Base-by-base conservation (phyloP, 2,113 vertebrate species). In the Beaufortia kweichowensis region DNA sequence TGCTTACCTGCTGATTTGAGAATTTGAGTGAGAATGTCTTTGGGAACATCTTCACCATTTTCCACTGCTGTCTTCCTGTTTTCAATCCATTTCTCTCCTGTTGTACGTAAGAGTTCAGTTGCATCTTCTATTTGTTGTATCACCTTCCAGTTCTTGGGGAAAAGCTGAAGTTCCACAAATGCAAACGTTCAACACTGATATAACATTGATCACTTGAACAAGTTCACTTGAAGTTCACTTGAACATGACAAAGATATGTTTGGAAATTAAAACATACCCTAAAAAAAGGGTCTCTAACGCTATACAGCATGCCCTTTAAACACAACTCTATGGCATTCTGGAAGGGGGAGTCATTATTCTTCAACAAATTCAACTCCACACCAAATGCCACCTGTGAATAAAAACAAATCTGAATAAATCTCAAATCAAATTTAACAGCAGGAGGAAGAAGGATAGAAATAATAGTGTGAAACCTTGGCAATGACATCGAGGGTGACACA, bases 11-110 rank as follows among this genome's bases (percentile, higher is more conserved):
- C 87, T 74, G 87, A 80, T 83, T 95, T 95, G 83, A 98, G 91
- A 55, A 98, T 96, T 81, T 95, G n/a, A 0, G 94, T 95, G n/a
- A 98, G 94, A 78, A 98, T 95, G 86, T 98, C 96, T 89, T 65
- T 0, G n/a, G 94, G 91, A 0, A 88, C 86, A 0, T 93, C 90
- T 4, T 94, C 95, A 0, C 91, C 92, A 0, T 87, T 88, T 81
- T 79, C 75, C 11, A 98, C 87, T 56, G 92, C 93, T n/a, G 87
- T 85, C 28, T 87, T 93, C 76, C 96, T 92, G 3, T 83, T 60
- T 4, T 90, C 72, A 39, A 98, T 90, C 90, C 95, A 97, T 72
- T 92, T 82, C n/a, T 91, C 90, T 46, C 92, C 96, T 2, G 93
- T 93, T n/a, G 14, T 81, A 19, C 95, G n/a, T 71, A 98, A 88